Evolutionary conservation across 2,888 invertebrate species (phyloP), one percentile per base, ranked within the genome.

Genomic region (Stegana nigrithorax): DNA sequence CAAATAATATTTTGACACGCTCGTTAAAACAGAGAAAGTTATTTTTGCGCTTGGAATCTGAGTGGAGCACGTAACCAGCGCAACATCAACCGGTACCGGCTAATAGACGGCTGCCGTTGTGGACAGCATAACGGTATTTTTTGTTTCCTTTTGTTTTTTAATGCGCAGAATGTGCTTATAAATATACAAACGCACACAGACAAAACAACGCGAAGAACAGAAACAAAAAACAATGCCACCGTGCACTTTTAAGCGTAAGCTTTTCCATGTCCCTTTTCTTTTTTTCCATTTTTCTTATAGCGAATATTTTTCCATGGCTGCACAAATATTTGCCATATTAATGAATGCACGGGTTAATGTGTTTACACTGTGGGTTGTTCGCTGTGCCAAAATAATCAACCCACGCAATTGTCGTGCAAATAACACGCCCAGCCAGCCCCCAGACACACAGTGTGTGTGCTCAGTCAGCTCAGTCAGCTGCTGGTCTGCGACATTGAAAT

Each of bases 281-380:
- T 17, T 17, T 39, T 39, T 39, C 14, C 39, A 17, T 4, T 6
- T 6, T 39, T 32, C 17, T 14, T 39, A 14, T 39, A 10, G 17
- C 6, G 39, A 39, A 39, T 8, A 39, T 39, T 39, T 39, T 10
- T n/a, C 39, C n/a, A 17, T 39, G n/a, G 39, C 39, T 39, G 59
- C 51, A 66, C 66, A 75, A 75, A 75, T 75, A 75, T 75, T 75
- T 75, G 78, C 61, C 67, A 66, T 72, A 75, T 75, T 75, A 79
- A 75, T 79, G 79, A 71, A 75, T 77, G 80, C 70, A 70, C 73
- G 65, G 78, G 70, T 75, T 72, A 75, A 77, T 79, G 73, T 75
- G 75, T 75, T 75, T 79, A 73, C 75, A 17, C 26, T 53, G 42
- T 36, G 17, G 29, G 32, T 36, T 53, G 65, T n/a, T n/a, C n/a